These are phyloP conservation scores for Idaea biselata DNA, from an alignment of 2,888 invertebrate genomes.

Conservation along the genomic window DNA sequence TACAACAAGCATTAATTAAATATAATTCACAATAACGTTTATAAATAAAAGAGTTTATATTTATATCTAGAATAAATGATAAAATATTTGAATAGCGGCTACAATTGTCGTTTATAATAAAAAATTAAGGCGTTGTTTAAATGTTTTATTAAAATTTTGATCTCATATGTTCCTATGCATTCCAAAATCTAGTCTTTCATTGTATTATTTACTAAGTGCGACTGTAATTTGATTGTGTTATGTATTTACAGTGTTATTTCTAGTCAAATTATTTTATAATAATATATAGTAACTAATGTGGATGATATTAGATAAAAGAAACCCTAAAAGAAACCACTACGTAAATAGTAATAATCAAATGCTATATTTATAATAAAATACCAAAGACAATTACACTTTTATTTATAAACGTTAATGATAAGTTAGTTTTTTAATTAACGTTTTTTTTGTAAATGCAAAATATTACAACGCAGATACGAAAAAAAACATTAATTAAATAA, in stretches of 20 bases:
- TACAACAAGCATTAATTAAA: too few species aligned
- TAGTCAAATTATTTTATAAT: conserved; percentile 75
- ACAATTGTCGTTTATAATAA: conserved; percentile 1
- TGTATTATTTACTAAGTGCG: conserved; percentile 53
- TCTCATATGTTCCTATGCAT: conserved; percentile 46
- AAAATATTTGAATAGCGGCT: background rate
- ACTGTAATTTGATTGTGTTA: conserved; percentile 58
- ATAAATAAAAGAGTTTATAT: background rate
- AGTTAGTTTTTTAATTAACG: too few species aligned
- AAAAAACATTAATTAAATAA: too few species aligned
- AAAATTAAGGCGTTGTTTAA: background rate
- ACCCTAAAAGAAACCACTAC: too few species aligned
- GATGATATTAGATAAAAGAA: background rate
- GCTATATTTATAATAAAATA: too few species aligned
- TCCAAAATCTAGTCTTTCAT: conserved; percentile 38
- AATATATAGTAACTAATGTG: background rate
- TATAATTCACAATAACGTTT: too few species aligned
- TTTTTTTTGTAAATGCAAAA: too few species aligned
- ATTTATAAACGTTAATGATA: too few species aligned
- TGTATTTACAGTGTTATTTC: conserved; percentile 64
- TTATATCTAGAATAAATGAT: background rate
- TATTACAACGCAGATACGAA: too few species aligned
- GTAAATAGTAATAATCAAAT: too few species aligned
- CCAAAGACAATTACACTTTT: too few species aligned
- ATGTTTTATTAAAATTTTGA: conserved; percentile 29